Evolutionary conservation across 2,888 invertebrate species (phyloP).

Genomic region (Lymantria dispar): DNA sequence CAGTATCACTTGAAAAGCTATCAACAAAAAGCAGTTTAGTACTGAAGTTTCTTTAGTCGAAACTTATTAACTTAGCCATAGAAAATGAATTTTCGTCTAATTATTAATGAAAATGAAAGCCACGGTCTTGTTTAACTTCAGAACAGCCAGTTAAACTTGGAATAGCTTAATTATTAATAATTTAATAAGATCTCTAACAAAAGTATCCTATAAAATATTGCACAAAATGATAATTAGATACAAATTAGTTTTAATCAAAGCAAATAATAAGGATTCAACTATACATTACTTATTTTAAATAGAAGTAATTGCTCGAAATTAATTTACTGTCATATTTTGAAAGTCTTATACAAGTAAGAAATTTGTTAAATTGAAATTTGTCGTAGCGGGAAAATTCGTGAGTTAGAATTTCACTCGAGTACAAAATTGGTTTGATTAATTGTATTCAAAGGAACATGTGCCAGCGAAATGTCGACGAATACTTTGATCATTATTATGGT

Average conservation of each 20-base stretch:
- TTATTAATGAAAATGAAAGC: not conserved
- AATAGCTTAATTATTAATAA: not conserved
- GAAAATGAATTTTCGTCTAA: too few species aligned
- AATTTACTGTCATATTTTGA: not conserved
- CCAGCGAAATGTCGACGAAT: constrained; percentile 8
- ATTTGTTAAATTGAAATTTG: constrained; percentile 24
- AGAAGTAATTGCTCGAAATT: not conserved
- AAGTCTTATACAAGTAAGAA: constrained; percentile 7
- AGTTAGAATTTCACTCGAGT: constrained; percentile 20
- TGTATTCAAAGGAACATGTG: constrained; percentile 20
- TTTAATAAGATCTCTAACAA: not conserved
- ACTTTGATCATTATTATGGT: not conserved
- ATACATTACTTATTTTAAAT: not conserved
- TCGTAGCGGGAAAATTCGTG: constrained; percentile 4
- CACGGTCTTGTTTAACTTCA: not conserved
- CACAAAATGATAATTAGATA: not conserved
- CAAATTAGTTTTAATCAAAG: not conserved
- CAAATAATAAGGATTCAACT: not conserved
- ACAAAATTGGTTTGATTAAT: constrained; percentile 34
- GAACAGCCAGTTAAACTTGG: not conserved
- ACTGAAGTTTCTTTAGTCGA: too few species aligned
- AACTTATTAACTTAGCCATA: too few species aligned
- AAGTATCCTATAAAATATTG: not conserved
- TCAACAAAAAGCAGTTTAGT: too few species aligned
- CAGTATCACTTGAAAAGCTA: too few species aligned